phyloP scores from a whole-genome alignment of 2,888 invertebrate genomes.

The Entomobrya proxima region DNA sequence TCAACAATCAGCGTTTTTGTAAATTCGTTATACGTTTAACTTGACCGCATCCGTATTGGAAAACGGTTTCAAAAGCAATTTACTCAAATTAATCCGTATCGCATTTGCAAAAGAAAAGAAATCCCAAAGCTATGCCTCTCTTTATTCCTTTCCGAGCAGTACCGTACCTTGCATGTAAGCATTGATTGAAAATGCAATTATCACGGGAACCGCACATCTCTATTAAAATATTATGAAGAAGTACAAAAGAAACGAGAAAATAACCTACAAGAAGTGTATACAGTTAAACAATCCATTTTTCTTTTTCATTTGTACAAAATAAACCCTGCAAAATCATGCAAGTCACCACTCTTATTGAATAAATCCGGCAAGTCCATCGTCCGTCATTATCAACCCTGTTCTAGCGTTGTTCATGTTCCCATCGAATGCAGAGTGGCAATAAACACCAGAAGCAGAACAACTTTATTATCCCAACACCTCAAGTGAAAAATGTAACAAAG shows the following conservation, averaged over 20 bases:
- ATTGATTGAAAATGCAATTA: slow-evolving; percentile 45
- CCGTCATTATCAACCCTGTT: background rate
- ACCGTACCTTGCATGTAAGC: background rate
- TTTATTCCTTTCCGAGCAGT: too few relatives aligned
- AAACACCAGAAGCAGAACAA: slow-evolving; percentile 46
- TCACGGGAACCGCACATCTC: slow-evolving; percentile 58
- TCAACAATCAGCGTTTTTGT: background rate
- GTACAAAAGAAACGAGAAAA: slow-evolving; percentile 12
- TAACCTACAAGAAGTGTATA: slow-evolving; percentile 26
- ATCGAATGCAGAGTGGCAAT: background rate
- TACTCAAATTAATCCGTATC: background rate
- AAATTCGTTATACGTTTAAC: slow-evolving; percentile 12
- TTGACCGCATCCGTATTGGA: background rate
- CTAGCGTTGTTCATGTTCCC: background rate
- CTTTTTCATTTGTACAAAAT: background rate
- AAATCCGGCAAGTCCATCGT: slow-evolving; percentile 21
- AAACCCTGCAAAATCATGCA: slow-evolving; percentile 35
- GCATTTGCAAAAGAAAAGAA: background rate
- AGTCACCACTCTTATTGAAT: slow-evolving; percentile 31
- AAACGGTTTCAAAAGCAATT: background rate
- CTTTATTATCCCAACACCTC: slow-evolving; percentile 38
- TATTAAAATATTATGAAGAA: slow-evolving; percentile 24
- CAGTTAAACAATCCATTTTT: background rate
- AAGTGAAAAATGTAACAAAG: background rate
- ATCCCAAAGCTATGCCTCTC: background rate